Evolutionary conservation across 2,888 invertebrate species (phyloP).

Genomic region (Cremastinae sp.): DNA sequence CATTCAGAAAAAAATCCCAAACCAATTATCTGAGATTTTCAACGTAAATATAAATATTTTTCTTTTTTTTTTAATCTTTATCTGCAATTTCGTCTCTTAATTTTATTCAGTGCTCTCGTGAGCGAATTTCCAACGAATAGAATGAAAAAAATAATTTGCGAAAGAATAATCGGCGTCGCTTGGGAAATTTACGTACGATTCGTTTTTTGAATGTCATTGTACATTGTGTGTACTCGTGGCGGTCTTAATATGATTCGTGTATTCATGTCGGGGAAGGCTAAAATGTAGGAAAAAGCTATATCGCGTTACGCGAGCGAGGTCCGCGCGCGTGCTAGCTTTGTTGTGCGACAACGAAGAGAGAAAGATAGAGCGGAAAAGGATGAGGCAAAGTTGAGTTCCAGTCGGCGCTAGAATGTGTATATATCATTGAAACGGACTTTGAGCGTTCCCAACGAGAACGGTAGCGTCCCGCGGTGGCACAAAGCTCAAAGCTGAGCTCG

Average conservation of each 20-base stretch:
- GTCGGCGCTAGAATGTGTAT: slow-evolving; percentile 71
- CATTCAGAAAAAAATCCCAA: slow-evolving; percentile 1
- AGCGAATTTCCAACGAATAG: too few relatives aligned
- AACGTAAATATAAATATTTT: too few relatives aligned
- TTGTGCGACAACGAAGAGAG: slow-evolving; percentile 67
- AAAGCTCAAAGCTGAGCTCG: slow-evolving; percentile 73
- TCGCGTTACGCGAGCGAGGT: slow-evolving; percentile 43
- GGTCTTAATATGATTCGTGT: too few relatives aligned
- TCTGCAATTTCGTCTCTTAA: too few relatives aligned
- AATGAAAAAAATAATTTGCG: too few relatives aligned
- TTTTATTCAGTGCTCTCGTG: too few relatives aligned
- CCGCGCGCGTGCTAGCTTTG: slow-evolving; percentile 65
- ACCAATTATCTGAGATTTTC: background rate
- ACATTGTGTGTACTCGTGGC: too few relatives aligned
- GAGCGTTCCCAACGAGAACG: slow-evolving; percentile 62
- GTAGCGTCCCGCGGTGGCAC: slow-evolving; percentile 51
- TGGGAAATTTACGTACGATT: too few relatives aligned
- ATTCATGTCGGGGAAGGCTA: slow-evolving; percentile 7
- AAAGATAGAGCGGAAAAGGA: slow-evolving; percentile 34
- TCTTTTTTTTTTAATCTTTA: too few relatives aligned
- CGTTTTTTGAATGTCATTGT: too few relatives aligned
- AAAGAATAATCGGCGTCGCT: too few relatives aligned
- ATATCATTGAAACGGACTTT: slow-evolving; percentile 74
- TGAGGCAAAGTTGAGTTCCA: slow-evolving; percentile 50
- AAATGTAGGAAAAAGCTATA: slow-evolving; percentile 18